Evolutionary conservation across 2,888 invertebrate species (phyloP).

Genomic region (Stictocephala bisonia): DNA sequence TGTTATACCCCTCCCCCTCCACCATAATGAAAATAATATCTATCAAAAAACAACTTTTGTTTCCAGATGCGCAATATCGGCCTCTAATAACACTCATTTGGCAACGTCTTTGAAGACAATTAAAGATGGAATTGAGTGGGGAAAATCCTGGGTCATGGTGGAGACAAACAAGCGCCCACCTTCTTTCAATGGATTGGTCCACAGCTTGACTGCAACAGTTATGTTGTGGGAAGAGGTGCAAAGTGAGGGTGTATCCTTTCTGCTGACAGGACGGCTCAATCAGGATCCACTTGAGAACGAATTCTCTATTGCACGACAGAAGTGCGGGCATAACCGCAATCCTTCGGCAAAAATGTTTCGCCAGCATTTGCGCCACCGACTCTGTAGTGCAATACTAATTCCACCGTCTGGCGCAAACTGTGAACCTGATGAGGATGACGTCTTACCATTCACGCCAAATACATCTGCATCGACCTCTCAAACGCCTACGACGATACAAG

Average conservation of each 20-base stretch:
- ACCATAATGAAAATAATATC: too few relatives aligned
- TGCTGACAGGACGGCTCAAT: background rate
- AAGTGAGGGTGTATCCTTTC: background rate
- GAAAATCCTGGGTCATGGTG: background rate
- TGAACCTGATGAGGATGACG: too few relatives aligned
- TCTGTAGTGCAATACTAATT: background rate
- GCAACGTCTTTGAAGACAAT: background rate
- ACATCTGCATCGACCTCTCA: too few relatives aligned
- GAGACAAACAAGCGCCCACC: background rate
- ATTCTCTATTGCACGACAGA: constrained; percentile 3
- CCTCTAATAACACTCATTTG: background rate
- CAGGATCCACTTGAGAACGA: constrained; percentile 28
- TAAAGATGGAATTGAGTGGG: background rate
- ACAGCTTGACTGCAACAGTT: background rate
- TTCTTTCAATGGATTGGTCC: constrained; percentile 2
- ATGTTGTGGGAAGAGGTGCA: background rate
- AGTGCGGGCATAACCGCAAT: background rate
- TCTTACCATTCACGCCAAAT: too few relatives aligned
- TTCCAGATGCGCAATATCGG: constrained; percentile 21
- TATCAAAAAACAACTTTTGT: too few relatives aligned
- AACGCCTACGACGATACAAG: too few relatives aligned
- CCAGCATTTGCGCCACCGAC: background rate
- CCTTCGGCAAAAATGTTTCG: background rate
- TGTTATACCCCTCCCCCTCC: too few relatives aligned
- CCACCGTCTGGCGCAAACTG: too few relatives aligned